phyloP scores from a whole-genome alignment of 2,797 vertebrate species.

The Botia almorhae region DNA sequence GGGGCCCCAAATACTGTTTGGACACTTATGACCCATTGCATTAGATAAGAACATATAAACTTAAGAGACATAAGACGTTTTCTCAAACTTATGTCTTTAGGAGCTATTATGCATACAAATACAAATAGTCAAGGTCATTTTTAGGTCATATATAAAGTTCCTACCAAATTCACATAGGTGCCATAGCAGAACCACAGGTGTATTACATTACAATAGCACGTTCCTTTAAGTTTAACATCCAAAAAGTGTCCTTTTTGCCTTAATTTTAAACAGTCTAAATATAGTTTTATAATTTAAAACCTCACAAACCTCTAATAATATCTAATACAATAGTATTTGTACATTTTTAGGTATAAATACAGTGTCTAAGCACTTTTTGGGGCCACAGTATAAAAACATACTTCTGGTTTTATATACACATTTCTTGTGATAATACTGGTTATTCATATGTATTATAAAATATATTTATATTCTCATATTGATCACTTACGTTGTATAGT shows the following conservation, averaged over 20 bases:
- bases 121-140: no score
- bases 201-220: no score
- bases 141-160: no score
- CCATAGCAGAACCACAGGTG: no score
- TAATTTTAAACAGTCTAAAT: background rate
- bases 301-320: background rate
- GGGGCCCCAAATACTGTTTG: background rate
- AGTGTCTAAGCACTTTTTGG: slow-evolving; percentile 10
- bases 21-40: background rate
- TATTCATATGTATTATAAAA: slow-evolving; percentile 67
- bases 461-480: slow-evolving; percentile 69
- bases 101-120: no score
- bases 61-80: background rate
- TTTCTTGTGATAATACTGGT: slow-evolving; percentile 67
- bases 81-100: no score
- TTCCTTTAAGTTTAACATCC: no score
- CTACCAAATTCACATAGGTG: no score
- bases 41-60: background rate
- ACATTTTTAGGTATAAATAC: background rate
- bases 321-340: background rate
- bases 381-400: background rate
- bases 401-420: slow-evolving; percentile 66
- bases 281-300: background rate
- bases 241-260: background rate
- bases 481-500: slow-evolving; percentile 65